A percentile compares a stretch with the other conserved stretches of the same genome.
Conservation (phyloP, 2,113 vertebrate species). For the Acinonyx jubatus region DNA sequence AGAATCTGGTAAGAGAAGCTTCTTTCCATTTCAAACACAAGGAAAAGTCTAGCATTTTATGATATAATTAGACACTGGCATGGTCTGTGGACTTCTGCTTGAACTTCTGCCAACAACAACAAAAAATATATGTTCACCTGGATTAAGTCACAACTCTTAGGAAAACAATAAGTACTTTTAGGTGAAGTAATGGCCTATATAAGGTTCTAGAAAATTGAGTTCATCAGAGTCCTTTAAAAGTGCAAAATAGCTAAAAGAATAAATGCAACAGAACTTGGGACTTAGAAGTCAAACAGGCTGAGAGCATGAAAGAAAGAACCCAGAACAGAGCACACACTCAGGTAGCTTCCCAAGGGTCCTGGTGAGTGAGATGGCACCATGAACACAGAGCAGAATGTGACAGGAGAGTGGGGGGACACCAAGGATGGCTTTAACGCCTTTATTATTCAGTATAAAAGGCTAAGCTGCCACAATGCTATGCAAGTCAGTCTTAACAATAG, state of each 20-base stretch:
- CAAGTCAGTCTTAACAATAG: background rate
- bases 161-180: background rate
- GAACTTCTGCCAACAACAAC: conserved; percentile 17
- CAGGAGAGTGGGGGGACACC: background rate
- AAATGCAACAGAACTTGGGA: background rate
- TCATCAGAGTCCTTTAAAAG: conserved; percentile 2
- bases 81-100: background rate
- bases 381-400: background rate
- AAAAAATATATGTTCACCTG: background rate
- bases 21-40: background rate
- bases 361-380: background rate
- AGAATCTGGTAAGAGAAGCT: background rate
- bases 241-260: background rate
- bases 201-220: background rate
- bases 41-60: background rate
- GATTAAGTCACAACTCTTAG: background rate
- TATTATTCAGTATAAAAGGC: background rate
- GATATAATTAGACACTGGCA: background rate
- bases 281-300: background rate
- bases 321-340: background rate
- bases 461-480: background rate
- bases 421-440: background rate
- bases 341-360: background rate
- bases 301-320: background rate
- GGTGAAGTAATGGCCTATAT: background rate